Evolutionary conservation across 1,140 invertebrate species (phyloP), one percentile per base, ranked within the genome.

Genomic region (Odontomachus brunneus): DNA sequence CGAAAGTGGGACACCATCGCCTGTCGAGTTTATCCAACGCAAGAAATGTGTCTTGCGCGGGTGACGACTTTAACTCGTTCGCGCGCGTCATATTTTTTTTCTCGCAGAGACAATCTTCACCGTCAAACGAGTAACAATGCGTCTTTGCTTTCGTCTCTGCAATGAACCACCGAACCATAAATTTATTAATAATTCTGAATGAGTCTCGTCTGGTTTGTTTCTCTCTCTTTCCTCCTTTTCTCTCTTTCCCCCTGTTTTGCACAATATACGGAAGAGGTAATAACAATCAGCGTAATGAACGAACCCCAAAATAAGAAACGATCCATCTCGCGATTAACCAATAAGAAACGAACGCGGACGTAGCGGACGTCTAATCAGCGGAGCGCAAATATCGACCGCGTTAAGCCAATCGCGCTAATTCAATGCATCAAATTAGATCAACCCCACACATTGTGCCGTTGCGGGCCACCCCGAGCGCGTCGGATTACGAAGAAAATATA

Each of bases 401-500:
- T 53, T 80, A 71, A 80, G 75, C 75, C 65, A 80, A 80, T 80
- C 53, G 49, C 65, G 38, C 33, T 80, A 80, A 80, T 80, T 80
- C 75, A 80, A 80, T 80, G 75, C 75, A 71, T 80, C 24, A 71
- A 80, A 80, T 80, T 80, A 80, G 38, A 71, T 57, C 51, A 57
- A 53, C 33, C 75, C 49, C n/a, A 33, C 29, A 19, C n/a, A 55
- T 78, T 49, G 49, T 67, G 26, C 14, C 3, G 29, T 17, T 57
- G 38, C 38, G 63, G 12, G 33, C 22, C n/a, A 69, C 53, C 33
- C 63, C 57, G 38, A n/a, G 33, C 51, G 59, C 73, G 59, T 80
- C 24, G 65, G 75, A 80, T 80, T 80, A 80, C 75, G 65, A 71
- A 69, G 75, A 80, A 80, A 80, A 71, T 80, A 80, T 80, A 80